Percentiles rank a stretch among this genome's conserved stretches.
phyloP scores from a whole-genome alignment of 2,888 invertebrate species.

The Dolichomitus sp. region DNA sequence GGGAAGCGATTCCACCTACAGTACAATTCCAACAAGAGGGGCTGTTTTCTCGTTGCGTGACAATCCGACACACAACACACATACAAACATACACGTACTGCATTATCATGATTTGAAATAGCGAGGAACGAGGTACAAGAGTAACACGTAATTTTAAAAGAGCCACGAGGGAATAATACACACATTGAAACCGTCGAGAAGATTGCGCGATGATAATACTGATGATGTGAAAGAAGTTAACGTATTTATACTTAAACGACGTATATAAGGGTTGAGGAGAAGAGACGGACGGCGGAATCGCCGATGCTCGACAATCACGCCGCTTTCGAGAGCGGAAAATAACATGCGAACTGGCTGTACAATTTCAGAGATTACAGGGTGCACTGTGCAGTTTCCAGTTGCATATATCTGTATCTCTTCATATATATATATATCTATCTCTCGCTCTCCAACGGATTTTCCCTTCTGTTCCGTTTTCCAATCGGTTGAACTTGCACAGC shows the following conservation, averaged over 20 bases:
- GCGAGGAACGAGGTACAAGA: slow-evolving; percentile 9
- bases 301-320: slow-evolving; percentile 44
- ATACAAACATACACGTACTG: background rate
- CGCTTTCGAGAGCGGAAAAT: slow-evolving; percentile 69
- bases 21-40: slow-evolving; percentile 11
- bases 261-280: slow-evolving; percentile 6
- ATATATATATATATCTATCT: background rate
- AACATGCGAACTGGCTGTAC: slow-evolving; percentile 74
- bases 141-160: slow-evolving; percentile 42
- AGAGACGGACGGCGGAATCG: background rate
- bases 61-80: slow-evolving; percentile 39
- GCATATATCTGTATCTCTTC: slow-evolving; percentile 1
- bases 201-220: slow-evolving; percentile 45
- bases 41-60: slow-evolving; percentile 56
- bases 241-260: slow-evolving; percentile 30
- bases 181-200: slow-evolving; percentile 26
- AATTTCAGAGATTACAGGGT: slow-evolving; percentile 81
- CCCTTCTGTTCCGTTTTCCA: slow-evolving; percentile 75
- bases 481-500: slow-evolving; percentile 74
- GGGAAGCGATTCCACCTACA: slow-evolving; percentile 8
- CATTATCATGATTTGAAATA: slow-evolving; percentile 39
- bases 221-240: slow-evolving; percentile 30
- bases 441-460: background rate
- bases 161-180: slow-evolving; percentile 26
- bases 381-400: slow-evolving; percentile 19